These are phyloP conservation scores for Aquatica leii DNA, from an alignment of 2,888 invertebrate species.

Conservation along the genomic window DNA sequence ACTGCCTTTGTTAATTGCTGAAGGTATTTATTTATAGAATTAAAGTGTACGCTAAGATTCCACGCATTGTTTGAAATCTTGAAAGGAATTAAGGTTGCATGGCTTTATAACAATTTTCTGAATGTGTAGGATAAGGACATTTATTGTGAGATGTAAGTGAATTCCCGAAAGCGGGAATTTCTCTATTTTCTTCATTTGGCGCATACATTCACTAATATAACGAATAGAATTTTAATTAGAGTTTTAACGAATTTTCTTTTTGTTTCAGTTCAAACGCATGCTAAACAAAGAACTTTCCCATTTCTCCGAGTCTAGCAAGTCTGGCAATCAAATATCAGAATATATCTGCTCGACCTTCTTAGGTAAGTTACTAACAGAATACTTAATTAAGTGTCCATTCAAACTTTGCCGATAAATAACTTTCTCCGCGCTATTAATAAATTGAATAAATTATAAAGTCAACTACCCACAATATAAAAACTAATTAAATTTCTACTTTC, in stretches of 20 bases:
- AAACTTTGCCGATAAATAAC: not conserved
- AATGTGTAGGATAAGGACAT: too few relatives aligned
- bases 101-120: too few relatives aligned
- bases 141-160: too few relatives aligned
- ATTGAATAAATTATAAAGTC: not conserved
- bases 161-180: too few relatives aligned
- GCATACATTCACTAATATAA: too few relatives aligned
- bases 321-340: conserved; percentile 99
- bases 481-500: not conserved
- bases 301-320: conserved; percentile 98
- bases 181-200: too few relatives aligned
- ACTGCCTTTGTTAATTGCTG: conserved; percentile 1
- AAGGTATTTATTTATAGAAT: too few relatives aligned
- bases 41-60: too few relatives aligned
- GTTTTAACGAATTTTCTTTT: conserved; percentile 43
- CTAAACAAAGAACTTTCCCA: conserved; percentile 99
- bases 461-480: not conserved
- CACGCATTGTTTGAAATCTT: too few relatives aligned
- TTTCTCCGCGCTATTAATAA: conserved; percentile 3
- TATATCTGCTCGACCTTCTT: conserved; percentile 99
- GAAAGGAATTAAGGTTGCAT: too few relatives aligned
- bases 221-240: too few relatives aligned
- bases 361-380: conserved; percentile 73
- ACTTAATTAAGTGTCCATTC: not conserved
- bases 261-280: conserved; percentile 97